Evolutionary conservation across 2,797 vertebrate species (phyloP), one percentile per base, ranked within the genome.

Genomic region (Ataeniobius toweri): DNA sequence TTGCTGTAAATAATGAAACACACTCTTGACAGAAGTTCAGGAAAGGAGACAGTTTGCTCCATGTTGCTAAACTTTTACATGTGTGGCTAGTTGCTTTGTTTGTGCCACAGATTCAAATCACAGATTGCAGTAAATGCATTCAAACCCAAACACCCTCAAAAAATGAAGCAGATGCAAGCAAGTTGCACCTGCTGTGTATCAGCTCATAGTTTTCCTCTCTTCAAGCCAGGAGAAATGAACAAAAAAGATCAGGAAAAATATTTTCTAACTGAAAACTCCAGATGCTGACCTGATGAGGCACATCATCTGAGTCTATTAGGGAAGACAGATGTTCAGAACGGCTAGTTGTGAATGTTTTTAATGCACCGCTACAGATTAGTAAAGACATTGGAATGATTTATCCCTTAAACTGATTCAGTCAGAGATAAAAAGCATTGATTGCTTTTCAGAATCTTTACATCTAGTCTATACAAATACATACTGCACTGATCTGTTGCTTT

Each of bases 21-120:
- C 22, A n/a, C 39, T 44, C 22, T 26, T 0, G 6, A n/a, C 39
- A 6, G 41, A 24, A 13, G 6, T 68, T 68, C 12, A 41, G 7
- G 39, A 69, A 69, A 46, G 9, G 14, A 41, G 10, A 41, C 39
- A 8, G n/a, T 20, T 65, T 20, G 31, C 20, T 39, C 20, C 10
- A 26, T 2, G 41, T 7, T 10, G 65, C 13, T 68, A 68, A 36
- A 68, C 41, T 41, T 41, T 68, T 44, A 41, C 65, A 12, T 7
- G 36, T 68, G 36, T 68, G 24, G 65, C 65, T 24, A 6, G 10
- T 4, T 24, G 39, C 22, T n/a, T 68, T 44, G 24, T 5, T 41
- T 68, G 22, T 68, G 39, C 22, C 65, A 36, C n/a, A 31, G 61
- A 63, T 63, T 63, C 18, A 63, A 63, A 63, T 63, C 58, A 61